Evolutionary conservation across 64 coral and sea anemone genomes (phyloP), one percentile per base, ranked within the genome.

Genomic region (Montipora foliosa): DNA sequence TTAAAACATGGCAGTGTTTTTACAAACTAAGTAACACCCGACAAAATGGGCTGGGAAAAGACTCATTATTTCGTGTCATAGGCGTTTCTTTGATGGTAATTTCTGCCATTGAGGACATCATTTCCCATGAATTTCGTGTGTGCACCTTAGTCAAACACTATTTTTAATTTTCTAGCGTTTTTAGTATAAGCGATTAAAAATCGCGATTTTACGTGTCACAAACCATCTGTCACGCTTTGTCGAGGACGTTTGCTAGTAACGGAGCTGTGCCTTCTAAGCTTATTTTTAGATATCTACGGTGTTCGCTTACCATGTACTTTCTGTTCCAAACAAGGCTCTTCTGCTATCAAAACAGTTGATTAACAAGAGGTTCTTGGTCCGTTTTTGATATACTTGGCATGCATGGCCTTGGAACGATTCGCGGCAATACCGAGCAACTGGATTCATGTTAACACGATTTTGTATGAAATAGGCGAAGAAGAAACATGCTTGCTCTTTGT

Each of bases 31-130:
- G 85, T 83, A 79, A n/a, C 74, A 85, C 93, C 93, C 93, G 92
- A 92, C 95, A 96, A 96, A 96, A 96, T 94, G 95, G 95, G 95
- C 95, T 96, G n/a, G 85, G 88, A 89, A 90, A 89, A 90, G 81
- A 74, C 87, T 79, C 88, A 94, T 96, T 94, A 96, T 93, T 94
- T 85, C 88, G 81, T 90, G 83, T 93, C 91, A 94, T 70, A 24
- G n/a, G 60, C 80, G 61, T 91, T 84, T 50, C 79, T 95, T 95
- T 78, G 72, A 79, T 57, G 75, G 73, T 86, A 55, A 68, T 74
- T 90, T 79, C 84, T 22, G 44, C 58, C 19, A 86, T 60, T 80
- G 89, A 78, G 14, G 88, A 62, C n/a, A 83, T 75, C 64, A 48
- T 90, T 95, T 83, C 80, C 53, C 80, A 76, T 53, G 49, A 58